Evolutionary conservation across 2,797 vertebrate genomes (phyloP), one percentile per base, ranked within the genome.

Genomic region (Caiman crocodilus): DNA sequence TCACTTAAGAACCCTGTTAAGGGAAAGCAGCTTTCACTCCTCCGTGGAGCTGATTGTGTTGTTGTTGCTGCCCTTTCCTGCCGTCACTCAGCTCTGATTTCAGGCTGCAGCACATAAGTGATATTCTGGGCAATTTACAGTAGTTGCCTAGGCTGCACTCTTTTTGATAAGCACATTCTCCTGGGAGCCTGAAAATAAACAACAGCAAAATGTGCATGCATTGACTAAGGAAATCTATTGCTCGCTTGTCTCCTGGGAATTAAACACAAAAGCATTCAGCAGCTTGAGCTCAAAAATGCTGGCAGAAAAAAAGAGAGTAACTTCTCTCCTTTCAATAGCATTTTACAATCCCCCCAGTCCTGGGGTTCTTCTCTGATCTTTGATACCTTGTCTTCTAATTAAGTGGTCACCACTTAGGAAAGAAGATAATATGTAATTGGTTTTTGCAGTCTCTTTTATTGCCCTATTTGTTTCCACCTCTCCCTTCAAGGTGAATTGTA

Each of bases 221-320:
- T 10, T 89, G 94, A 87, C 91, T 93, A 59, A 87, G 71, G 85
- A 88, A 92, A 93, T 78, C 90, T 93, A 95, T 85, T 78, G 88
- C 90, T 94, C 78, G 7, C 58, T 65, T 4, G 3, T 89, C 92
- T 80, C 88, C 78, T 25, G 74, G 78, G 89, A 85, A 21, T 0
- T 0, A 76, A 90, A 94, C 35, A 67, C 77, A 91, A 78, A 76
- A 84, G 90, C 30, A 7, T 2, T 23, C 56, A 89, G 82, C 79
- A 84, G 76, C 64, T 56, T 60, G 67, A 87, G 79, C 77, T 92
- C 13, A 25, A 94, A 94, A 82, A 75, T 2, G 1, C 88, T 86
- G 77, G 30, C 69, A 90, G 88, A 90, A 93, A 89, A 90, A 93
- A 89, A 84, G 95, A 90, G 56, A 58, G 55, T 28, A 95, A 77